Conservation (phyloP, 1,140 invertebrate species). For the Drosophila nebulosa region DNA sequence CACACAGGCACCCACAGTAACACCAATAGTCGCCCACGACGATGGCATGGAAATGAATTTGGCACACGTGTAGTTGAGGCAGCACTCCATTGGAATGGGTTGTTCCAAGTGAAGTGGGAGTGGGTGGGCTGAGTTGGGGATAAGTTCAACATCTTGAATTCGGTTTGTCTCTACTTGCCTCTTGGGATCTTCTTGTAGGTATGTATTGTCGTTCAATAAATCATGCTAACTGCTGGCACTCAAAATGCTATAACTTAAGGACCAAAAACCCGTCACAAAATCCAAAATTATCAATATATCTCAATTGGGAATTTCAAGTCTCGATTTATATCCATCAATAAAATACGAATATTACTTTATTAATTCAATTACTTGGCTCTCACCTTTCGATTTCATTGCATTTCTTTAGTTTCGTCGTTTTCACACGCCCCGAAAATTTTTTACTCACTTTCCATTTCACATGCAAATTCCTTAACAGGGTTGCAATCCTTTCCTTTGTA, state of each 20-base stretch:
- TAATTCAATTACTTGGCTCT: conserved; percentile 58
- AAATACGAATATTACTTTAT: neutral
- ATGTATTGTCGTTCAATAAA: conserved; percentile 62
- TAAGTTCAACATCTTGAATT: conserved; percentile 21
- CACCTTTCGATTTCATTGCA: too few relatives aligned
- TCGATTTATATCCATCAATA: too few relatives aligned
- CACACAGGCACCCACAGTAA: conserved; percentile 31
- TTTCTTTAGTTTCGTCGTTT: neutral
- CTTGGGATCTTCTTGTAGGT: neutral
- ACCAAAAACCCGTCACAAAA: conserved; percentile 27
- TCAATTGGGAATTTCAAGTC: neutral
- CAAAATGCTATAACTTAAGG: conserved; percentile 63
- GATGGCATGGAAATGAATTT: conserved; percentile 73
- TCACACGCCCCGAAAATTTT: conserved; percentile 49
- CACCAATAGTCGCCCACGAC: conserved; percentile 55
- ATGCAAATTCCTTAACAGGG: conserved; percentile 74
- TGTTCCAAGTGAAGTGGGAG: too few relatives aligned
- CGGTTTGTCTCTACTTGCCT: conserved; percentile 15
- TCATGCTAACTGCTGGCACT: conserved; percentile 67
- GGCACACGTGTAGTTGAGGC: conserved; percentile 74
- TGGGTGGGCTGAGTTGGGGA: neutral
- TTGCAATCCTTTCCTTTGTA: conserved; percentile 51
- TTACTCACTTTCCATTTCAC: conserved; percentile 45
- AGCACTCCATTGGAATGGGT: neutral
- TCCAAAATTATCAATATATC: neutral